A percentile compares a stretch with the other conserved stretches of the same genome.
Evolutionary conservation across 2,888 invertebrate genomes (phyloP).

Genomic region (Agelastica alni): DNA sequence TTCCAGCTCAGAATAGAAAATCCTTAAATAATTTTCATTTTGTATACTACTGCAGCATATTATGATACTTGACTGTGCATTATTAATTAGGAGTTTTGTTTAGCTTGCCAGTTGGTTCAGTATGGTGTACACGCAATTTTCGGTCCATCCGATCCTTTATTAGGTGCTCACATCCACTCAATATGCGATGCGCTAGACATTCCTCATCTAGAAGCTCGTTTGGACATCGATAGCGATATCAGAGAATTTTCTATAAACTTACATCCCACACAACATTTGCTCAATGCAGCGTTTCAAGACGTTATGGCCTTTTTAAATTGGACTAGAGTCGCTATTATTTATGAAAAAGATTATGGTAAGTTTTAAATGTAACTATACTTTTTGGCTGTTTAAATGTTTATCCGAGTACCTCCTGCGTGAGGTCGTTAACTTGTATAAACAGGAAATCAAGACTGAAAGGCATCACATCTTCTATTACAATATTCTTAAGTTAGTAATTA

Average conservation of each 20-base stretch:
- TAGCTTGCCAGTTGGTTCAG: constrained; percentile 74
- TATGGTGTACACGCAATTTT: constrained; percentile 76
- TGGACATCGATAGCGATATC: constrained; percentile 63
- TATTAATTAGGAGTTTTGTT: too few relatives aligned
- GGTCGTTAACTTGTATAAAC: too few relatives aligned
- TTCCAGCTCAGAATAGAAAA: too few relatives aligned
- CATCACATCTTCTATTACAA: too few relatives aligned
- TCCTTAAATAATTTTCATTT: too few relatives aligned
- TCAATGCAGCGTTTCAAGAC: constrained; percentile 76
- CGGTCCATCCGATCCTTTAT: constrained; percentile 74
- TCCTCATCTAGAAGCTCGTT: constrained; percentile 74
- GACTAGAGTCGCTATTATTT: constrained; percentile 79
- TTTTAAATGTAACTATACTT: too few relatives aligned
- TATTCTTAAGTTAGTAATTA: too few relatives aligned
- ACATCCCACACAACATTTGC: constrained; percentile 72
- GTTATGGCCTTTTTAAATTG: constrained; percentile 78
- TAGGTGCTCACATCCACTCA: constrained; percentile 77
- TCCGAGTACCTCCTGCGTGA: too few relatives aligned
- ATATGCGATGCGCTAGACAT: constrained; percentile 81
- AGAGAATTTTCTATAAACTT: constrained; percentile 78
- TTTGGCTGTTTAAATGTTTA: too few relatives aligned
- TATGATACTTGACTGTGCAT: too few relatives aligned
- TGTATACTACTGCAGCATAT: too few relatives aligned
- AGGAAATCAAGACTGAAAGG: too few relatives aligned
- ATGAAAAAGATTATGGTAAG: constrained; percentile 76